phyloP scores from a whole-genome alignment of 2,888 invertebrate genomes.

The Corbicula japonica region DNA sequence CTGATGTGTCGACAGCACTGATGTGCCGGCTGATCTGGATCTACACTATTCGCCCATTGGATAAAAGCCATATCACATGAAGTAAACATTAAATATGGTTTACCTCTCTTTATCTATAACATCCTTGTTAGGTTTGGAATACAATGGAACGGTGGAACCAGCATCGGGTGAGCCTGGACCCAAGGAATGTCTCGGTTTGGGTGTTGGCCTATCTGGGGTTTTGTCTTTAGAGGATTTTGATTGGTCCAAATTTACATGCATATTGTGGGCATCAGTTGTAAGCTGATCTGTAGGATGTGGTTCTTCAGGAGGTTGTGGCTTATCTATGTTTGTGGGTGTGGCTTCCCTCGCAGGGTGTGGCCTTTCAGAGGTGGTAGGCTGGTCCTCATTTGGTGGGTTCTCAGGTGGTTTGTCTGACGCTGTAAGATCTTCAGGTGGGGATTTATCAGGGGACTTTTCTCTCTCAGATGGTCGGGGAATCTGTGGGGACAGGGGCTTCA shows the following conservation, averaged over 20 bases:
- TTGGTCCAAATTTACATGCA: conserved; percentile 2
- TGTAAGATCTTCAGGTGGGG: too few relatives aligned
- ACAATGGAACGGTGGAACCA: conserved; percentile 21
- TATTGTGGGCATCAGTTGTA: too few relatives aligned
- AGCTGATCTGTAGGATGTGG: neutral
- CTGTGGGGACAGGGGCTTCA: conserved; percentile 51
- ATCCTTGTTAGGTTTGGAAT: conserved; percentile 48
- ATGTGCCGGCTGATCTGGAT: too few relatives aligned
- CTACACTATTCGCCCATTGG: too few relatives aligned
- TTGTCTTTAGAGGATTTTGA: too few relatives aligned
- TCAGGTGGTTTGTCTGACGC: too few relatives aligned
- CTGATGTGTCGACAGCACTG: too few relatives aligned
- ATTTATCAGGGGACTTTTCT: neutral
- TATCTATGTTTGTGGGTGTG: neutral
- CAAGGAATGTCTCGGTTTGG: conserved; percentile 26
- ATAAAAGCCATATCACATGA: too few relatives aligned
- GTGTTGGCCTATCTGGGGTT: conserved; percentile 27
- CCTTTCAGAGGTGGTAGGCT: conserved; percentile 17
- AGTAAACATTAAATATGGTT: neutral
- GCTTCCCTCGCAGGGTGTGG: neutral
- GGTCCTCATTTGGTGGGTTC: neutral
- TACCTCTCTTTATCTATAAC: conserved; percentile 12
- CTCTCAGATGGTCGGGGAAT: conserved; percentile 35
- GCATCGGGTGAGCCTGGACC: conserved; percentile 1
- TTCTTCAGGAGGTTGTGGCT: neutral